A percentile compares a stretch with the other conserved stretches of the same genome.
Evolutionary conservation across 2,797 vertebrate genomes (phyloP).

Genomic region (Ciconia nigra): DNA sequence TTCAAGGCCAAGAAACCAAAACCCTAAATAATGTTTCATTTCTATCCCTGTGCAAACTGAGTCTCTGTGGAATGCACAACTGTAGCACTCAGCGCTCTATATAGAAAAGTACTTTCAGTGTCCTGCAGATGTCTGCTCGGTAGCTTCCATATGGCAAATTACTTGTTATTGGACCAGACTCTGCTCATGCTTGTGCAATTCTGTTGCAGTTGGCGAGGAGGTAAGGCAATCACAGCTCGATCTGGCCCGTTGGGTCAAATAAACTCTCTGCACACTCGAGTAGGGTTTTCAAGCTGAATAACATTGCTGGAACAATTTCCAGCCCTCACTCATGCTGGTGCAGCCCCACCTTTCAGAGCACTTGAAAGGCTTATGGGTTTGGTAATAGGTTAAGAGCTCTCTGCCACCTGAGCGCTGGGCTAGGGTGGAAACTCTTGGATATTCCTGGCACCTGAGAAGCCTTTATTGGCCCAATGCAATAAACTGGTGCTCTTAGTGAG

Average conservation of each 20-base stretch:
- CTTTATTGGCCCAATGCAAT: not conserved
- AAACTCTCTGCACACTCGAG: slow-evolving; percentile 25
- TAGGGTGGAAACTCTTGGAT: not conserved
- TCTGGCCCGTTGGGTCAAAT: slow-evolving; percentile 52
- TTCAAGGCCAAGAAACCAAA: slow-evolving; percentile 67
- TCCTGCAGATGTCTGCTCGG: slow-evolving; percentile 71
- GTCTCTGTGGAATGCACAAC: slow-evolving; percentile 60
- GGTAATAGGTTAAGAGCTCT: not conserved
- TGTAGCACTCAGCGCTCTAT: slow-evolving; percentile 29
- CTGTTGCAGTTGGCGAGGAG: slow-evolving; percentile 52
- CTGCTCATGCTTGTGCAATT: slow-evolving; percentile 56
- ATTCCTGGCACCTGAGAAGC: not conserved
- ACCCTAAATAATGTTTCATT: slow-evolving; percentile 51
- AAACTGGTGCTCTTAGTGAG: slow-evolving; percentile 13
- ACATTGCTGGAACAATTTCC: slow-evolving; percentile 27
- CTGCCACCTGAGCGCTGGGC: not conserved
- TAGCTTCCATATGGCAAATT: slow-evolving; percentile 72
- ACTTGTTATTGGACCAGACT: slow-evolving; percentile 62
- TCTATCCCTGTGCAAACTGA: slow-evolving; percentile 37
- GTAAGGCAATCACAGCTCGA: slow-evolving; percentile 12
- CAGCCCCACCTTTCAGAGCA: not conserved
- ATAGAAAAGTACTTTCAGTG: slow-evolving; percentile 61
- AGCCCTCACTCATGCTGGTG: not conserved
- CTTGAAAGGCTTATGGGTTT: not conserved
- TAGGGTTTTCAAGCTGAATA: slow-evolving; percentile 36